Percentiles rank a stretch among this genome's conserved stretches.
Conservation (phyloP, 2,113 vertebrate species). For the Malurus elegans region DNA sequence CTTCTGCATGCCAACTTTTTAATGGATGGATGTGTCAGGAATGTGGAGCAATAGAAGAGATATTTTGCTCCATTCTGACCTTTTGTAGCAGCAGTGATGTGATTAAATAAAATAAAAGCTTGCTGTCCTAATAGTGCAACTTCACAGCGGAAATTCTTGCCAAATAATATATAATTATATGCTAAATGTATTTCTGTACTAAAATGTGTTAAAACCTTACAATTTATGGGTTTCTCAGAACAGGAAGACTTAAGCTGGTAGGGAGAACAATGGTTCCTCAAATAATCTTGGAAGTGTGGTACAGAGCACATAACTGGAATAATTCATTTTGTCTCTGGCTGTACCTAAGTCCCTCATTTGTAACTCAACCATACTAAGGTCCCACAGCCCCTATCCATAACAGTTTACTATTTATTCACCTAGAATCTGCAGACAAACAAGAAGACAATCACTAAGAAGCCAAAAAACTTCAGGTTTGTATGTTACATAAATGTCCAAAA, state of each 20-base stretch:
- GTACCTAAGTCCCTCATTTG: neutral
- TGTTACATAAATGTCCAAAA: neutral
- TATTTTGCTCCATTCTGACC: constrained; percentile 9
- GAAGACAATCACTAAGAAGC: neutral
- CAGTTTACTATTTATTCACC: neutral
- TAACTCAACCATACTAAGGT: neutral
- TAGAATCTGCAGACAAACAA: neutral
- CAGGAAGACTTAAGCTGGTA: neutral
- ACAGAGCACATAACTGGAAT: neutral
- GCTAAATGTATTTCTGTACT: neutral
- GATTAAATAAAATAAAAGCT: neutral
- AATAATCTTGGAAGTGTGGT: neutral
- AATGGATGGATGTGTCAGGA: neutral
- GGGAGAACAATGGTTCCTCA: neutral
- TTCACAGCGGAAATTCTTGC: neutral
- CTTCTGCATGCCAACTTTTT: neutral
- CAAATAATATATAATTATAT: neutral
- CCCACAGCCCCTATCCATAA: neutral
- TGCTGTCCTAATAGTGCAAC: neutral
- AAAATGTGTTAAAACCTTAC: neutral
- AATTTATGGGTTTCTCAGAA: neutral
- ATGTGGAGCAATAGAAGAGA: neutral
- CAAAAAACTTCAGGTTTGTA: neutral
- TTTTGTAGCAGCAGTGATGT: neutral
- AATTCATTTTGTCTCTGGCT: neutral